Base-by-base conservation (phyloP, 2,888 invertebrate species). In the Nomada goodeniana region DNA sequence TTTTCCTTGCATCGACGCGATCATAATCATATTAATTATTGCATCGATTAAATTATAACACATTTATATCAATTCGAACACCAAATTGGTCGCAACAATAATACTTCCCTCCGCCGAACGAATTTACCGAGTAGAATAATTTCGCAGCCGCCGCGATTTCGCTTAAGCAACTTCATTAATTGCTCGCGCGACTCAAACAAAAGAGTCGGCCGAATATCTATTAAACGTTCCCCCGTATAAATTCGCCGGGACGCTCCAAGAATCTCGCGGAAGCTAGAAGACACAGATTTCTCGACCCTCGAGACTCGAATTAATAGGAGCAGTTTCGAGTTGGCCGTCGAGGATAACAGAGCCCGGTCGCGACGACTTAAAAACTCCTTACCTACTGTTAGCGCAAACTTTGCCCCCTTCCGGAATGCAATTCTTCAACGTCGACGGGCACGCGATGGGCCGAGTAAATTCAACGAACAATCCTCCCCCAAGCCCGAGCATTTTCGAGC, bases 381-480 rank as follows among this genome's bases (percentile, higher is more conserved):
- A 68, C 64, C 72, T 76, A 78, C 80, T 73, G 80, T 82, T 86
- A 75, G 63, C 67, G 73, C 71, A 81, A 86, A 84, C 80, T 83
- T 87, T 63, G 44, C 57, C 67, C 61, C 52, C 55, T 63, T 71
- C 65, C 69, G 70, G 74, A 77, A 86, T 86, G 82, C 77, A 76
- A 86, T 88, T 88, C 87, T 84, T 86, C 80, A 80, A 76, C 76
- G 81, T 86, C 86, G 76, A 82, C 88, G 84, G 82, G 79, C 80
- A 87, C 88, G 82, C 88, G 86, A 85, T 86, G 78, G 75, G 64
- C 55, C 60, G 67, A 76, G 84, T 81, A 79, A 80, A 85, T 83
- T 79, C 75, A 75, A 74, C 75, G 65, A 82, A 84, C 69, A 82
- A 82, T 84, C 69, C 80, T 57, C 61, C 75, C 5, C 15, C 18